These are phyloP conservation scores for Campylomormyrus tamandua DNA, from an alignment of 2,113 vertebrate genomes.

Conservation along the genomic window DNA sequence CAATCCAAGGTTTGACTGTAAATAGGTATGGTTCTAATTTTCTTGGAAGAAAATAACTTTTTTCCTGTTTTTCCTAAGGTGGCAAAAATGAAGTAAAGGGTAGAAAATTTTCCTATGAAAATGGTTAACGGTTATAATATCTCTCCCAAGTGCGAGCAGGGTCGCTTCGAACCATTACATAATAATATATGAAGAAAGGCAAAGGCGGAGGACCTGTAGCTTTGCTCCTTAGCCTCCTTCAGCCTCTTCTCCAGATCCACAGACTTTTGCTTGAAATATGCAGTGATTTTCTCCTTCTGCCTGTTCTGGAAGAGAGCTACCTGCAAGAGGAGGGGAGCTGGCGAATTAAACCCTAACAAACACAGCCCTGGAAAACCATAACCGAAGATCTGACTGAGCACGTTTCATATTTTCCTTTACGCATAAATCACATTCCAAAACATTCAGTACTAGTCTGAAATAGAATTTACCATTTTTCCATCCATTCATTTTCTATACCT, in stretches of 20 bases:
- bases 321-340: conserved; percentile 43
- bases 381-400: neutral
- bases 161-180: neutral
- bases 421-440: neutral
- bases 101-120: neutral
- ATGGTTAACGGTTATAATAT: neutral
- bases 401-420: neutral
- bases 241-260: conserved; percentile 60
- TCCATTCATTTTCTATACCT: neutral
- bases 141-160: neutral
- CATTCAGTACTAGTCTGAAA: neutral
- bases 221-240: conserved; percentile 58
- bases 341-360: neutral
- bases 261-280: conserved; percentile 64
- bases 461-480: neutral
- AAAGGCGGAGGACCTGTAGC: conserved; percentile 45
- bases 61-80: neutral
- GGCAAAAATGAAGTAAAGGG: neutral
- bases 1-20: too few relatives aligned
- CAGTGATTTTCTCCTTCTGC: conserved; percentile 63
- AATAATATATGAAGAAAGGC: neutral
- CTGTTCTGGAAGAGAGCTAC: conserved; percentile 69
- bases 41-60: neutral
- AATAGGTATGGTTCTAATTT: neutral
- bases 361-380: neutral